phyloP scores from a whole-genome alignment of 2,888 invertebrate species.

The Malthinus seriepunctatus region DNA sequence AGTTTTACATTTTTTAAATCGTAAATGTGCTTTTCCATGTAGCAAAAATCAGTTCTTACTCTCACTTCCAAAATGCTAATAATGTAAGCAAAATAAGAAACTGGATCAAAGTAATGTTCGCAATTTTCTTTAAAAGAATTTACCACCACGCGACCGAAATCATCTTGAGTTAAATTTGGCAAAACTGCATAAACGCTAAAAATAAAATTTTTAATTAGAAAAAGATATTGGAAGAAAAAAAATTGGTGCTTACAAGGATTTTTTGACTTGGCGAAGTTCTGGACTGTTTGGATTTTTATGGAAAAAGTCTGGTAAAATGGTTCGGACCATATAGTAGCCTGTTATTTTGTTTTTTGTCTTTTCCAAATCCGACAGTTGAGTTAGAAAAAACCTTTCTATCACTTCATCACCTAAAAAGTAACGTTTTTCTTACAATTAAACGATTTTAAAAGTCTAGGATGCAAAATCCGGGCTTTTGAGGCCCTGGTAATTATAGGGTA shows the following conservation, averaged over 20 bases:
- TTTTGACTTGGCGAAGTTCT: slow-evolving; percentile 32
- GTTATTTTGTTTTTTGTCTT: too few species aligned
- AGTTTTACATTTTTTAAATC: slow-evolving; percentile 53
- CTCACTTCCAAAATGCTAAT: slow-evolving; percentile 57
- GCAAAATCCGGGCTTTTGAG: too few species aligned
- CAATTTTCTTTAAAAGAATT: slow-evolving; percentile 51
- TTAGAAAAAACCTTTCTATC: too few species aligned
- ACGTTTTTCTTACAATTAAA: too few species aligned
- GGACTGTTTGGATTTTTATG: slow-evolving; percentile 34
- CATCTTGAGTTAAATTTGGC: slow-evolving; percentile 55
- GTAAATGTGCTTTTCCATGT: slow-evolving; percentile 55
- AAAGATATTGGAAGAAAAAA: too few species aligned
- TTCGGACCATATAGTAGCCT: slow-evolving; percentile 39
- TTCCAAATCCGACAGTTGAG: too few species aligned
- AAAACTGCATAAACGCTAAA: slow-evolving; percentile 55
- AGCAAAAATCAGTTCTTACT: slow-evolving; percentile 53
- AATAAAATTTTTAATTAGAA: not conserved
- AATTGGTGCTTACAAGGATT: slow-evolving; percentile 35
- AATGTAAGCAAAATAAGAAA: slow-evolving; percentile 51
- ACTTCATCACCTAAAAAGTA: too few species aligned
- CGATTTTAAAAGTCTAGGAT: too few species aligned
- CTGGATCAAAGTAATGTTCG: slow-evolving; percentile 47
- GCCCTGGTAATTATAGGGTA: too few species aligned
- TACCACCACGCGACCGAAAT: slow-evolving; percentile 54
- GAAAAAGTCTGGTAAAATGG: slow-evolving; percentile 43